phyloP scores from a whole-genome alignment of 2,797 vertebrate genomes.

The Cetoscarus ocellatus region DNA sequence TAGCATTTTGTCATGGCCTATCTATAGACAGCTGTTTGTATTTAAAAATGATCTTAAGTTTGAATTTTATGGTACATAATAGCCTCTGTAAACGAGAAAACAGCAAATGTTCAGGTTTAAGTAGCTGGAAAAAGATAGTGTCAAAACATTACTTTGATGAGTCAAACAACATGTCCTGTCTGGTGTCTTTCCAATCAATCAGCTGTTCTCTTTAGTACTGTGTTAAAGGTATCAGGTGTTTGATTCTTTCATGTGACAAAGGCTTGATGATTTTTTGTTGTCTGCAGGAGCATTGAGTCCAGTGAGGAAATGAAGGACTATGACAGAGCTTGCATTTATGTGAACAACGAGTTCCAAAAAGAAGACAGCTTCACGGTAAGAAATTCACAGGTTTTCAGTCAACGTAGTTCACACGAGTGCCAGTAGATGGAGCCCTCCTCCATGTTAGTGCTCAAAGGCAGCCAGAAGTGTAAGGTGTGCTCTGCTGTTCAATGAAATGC shows the following conservation, averaged over 20 bases:
- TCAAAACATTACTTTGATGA: too few species aligned
- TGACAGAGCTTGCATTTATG: constrained; percentile 82
- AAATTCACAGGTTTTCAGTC: not conserved
- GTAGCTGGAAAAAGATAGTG: too few species aligned
- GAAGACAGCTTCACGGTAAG: constrained; percentile 87
- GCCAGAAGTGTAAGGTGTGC: fast-evolving
- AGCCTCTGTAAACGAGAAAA: too few species aligned
- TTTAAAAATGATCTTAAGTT: too few species aligned
- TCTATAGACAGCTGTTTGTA: too few species aligned
- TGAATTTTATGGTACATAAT: too few species aligned
- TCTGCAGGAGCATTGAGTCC: constrained; percentile 80
- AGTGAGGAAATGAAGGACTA: constrained; percentile 86
- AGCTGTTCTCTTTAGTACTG: not conserved
- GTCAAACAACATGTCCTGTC: too few species aligned
- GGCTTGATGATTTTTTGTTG: constrained; percentile 5
- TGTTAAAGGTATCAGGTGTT: not conserved
- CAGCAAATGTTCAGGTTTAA: too few species aligned
- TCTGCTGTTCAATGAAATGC: not conserved
- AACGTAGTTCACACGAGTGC: constrained; percentile 17
- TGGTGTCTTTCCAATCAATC: too few species aligned
- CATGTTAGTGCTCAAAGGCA: constrained; percentile 6
- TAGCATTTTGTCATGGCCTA: too few species aligned
- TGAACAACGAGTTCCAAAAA: constrained; percentile 83
- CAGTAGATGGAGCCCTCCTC: constrained; percentile 75
- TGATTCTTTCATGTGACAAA: not conserved